Evolutionary conservation across 2,888 invertebrate species (phyloP).

Genomic region (Drosophila neotestacea): DNA sequence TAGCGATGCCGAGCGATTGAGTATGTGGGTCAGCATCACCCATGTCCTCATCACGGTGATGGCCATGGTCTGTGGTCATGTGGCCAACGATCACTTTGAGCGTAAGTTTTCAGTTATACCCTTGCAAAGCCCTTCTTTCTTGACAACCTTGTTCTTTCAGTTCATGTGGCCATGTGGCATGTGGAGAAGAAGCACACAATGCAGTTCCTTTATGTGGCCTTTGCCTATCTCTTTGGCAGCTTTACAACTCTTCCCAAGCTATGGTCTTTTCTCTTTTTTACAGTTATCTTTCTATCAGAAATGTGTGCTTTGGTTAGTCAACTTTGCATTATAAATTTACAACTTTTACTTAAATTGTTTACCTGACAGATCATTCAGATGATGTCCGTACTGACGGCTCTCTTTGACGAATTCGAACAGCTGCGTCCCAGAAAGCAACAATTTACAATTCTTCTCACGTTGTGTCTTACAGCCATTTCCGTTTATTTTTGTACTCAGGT

Average conservation of each 20-base stretch:
- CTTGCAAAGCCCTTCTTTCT: neutral
- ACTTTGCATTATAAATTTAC: neutral
- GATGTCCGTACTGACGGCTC: constrained; percentile 80
- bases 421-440: constrained; percentile 66
- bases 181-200: constrained; percentile 79
- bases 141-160: constrained; percentile 42
- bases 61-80: constrained; percentile 75
- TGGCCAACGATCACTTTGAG: constrained; percentile 83
- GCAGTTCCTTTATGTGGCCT: constrained; percentile 81
- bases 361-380: constrained; percentile 77
- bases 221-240: constrained; percentile 81
- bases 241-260: constrained; percentile 83
- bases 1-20: constrained; percentile 87
- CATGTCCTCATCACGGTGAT: constrained; percentile 76
- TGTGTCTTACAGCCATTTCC: constrained; percentile 66
- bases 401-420: constrained; percentile 83
- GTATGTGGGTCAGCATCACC: constrained; percentile 79
- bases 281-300: constrained; percentile 91
- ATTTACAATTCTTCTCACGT: constrained; percentile 65
- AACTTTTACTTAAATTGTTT: neutral
- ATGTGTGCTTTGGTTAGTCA: constrained; percentile 90
- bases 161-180: constrained; percentile 79
- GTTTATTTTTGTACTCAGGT: constrained; percentile 83
- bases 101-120: constrained; percentile 45
- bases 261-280: constrained; percentile 91